A percentile compares a stretch with the other conserved stretches of the same genome.
Evolutionary conservation across 2,113 vertebrate genomes (phyloP).

Genomic region (Hydrolagus affinis): DNA sequence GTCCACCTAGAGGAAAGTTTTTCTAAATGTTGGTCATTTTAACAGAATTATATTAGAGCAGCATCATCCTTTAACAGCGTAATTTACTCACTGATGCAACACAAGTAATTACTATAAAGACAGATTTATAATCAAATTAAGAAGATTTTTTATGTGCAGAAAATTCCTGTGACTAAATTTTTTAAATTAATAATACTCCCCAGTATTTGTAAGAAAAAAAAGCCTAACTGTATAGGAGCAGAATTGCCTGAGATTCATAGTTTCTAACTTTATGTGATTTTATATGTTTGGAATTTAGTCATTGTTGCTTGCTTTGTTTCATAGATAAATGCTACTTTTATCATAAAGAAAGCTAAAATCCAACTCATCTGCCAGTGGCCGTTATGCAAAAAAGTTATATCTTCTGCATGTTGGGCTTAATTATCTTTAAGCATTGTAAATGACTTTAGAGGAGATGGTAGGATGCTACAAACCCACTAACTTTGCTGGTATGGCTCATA

Average conservation of each 20-base stretch:
- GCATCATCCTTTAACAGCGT: no score
- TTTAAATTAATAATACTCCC: background rate
- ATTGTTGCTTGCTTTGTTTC: slow-evolving; percentile 11
- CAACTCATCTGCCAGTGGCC: slow-evolving; percentile 5
- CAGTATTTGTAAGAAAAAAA: background rate
- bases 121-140: background rate
- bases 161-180: background rate
- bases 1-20: no score
- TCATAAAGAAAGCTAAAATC: background rate
- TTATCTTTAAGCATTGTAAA: background rate
- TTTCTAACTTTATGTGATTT: slow-evolving; percentile 55
- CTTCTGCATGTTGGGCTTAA: slow-evolving; percentile 9
- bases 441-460: background rate
- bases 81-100: background rate
- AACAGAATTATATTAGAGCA: no score
- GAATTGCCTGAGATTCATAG: slow-evolving; percentile 61
- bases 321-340: background rate
- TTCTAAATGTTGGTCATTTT: no score
- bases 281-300: background rate
- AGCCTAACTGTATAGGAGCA: background rate
- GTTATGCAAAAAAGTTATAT: background rate
- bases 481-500: background rate
- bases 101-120: background rate
- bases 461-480: background rate
- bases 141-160: no score